Base-by-base conservation (phyloP, 2,797 vertebrate species). In the Oreortyx pictus region DNA sequence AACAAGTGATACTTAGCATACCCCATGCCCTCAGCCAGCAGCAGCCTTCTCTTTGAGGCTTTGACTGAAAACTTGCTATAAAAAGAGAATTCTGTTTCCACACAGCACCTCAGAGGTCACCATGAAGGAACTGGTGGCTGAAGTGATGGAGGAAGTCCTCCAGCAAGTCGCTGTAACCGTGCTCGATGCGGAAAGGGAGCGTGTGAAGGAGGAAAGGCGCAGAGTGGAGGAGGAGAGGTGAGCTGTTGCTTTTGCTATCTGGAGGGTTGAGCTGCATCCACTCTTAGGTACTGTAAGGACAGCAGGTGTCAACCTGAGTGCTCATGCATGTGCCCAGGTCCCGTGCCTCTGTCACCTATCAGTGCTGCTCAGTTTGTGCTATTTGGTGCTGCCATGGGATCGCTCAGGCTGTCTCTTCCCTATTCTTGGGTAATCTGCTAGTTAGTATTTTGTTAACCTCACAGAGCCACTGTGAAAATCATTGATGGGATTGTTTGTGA, bases 211-310 rank as follows among this genome's bases (percentile, higher is more conserved):
- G 81, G 98, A 99, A 78, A 98, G 96, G 74, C 98, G 97, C 75
- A 97, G 87, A 88, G 97, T 98, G 14, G 98, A 99, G 94, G 98
- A 99, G 93, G 98, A 98, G 89, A 98, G 98, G 99, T 97, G 60
- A 89, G 95, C 74, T 1, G 2, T 33, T 14, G 47, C 37, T 66
- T 67, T 46, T 25, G 16, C 39, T n/a, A 18, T 29, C 10, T 41
- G 24, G 9, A 31, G 35, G 39, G 12, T 4, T 77, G 64, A 50
- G 57, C 24, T 82, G 27, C 9, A 3, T 29, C 22, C 7, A 14
- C 24, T 6, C 16, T 12, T 33, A 5, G n/a, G 41, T 12, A 37
- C 8, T 0, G 0, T 25, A 49, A 62, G 2, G 8, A 24, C n/a
- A 54, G 31, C 54, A 31, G 33, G 11, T 77, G 25, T 43, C 75